Evolutionary conservation across 92 coral and sea anemone genomes (phyloP).

Genomic region (Bergia sp.): DNA sequence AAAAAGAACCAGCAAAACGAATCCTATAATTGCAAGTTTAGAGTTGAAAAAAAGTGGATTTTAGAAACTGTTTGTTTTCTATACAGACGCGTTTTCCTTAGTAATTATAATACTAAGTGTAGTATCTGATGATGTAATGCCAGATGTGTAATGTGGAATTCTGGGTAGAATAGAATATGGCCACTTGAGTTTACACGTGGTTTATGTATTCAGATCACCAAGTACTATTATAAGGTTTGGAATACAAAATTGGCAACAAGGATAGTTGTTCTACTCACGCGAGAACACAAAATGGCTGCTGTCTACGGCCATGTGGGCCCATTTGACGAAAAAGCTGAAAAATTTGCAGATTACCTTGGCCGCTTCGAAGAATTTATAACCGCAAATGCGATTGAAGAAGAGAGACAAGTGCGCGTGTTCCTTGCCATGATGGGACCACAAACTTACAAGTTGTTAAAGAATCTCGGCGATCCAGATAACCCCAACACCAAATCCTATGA

Average conservation of each 20-base stretch:
- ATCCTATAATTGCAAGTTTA: too few species aligned
- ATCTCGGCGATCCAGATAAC: conserved; percentile 38
- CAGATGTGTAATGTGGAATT: too few species aligned
- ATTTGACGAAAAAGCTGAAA: conserved; percentile 1
- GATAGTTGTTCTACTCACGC: conserved; percentile 3
- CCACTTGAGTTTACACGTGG: too few species aligned
- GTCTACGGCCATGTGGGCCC: conserved; percentile 9
- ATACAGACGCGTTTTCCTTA: too few species aligned
- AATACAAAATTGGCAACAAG: neutral
- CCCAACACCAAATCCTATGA: conserved; percentile 32
- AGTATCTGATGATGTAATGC: too few species aligned
- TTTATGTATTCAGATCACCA: too few species aligned
- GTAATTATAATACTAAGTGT: too few species aligned
- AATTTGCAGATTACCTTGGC: conserved; percentile 2
- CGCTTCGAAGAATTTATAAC: conserved; percentile 24
- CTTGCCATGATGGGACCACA: conserved; percentile 35
- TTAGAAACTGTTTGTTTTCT: too few species aligned
- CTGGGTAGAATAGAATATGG: too few species aligned
- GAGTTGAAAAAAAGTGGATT: too few species aligned
- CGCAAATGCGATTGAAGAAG: conserved; percentile 32
- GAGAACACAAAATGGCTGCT: neutral
- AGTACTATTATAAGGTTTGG: too few species aligned
- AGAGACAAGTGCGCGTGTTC: conserved; percentile 17
- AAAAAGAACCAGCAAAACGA: too few species aligned
- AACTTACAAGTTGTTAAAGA: conserved; percentile 46